Base-by-base conservation (phyloP, 2,113 vertebrate species). In the Pseudolaguvia tuberculata region DNA sequence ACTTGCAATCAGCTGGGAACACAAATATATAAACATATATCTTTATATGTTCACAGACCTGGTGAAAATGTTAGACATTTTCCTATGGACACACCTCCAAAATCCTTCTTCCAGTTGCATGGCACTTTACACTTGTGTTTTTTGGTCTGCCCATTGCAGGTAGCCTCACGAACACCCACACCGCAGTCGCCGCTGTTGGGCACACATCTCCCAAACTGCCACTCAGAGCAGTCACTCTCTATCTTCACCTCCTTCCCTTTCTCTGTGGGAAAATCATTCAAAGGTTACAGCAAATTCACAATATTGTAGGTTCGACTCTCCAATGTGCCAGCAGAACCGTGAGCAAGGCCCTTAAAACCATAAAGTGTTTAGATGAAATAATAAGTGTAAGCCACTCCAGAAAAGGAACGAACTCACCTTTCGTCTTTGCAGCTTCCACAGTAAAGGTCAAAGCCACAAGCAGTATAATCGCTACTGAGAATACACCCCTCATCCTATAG, bases 21-120 rank as follows among this genome's bases (percentile, higher is more conserved):
- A 9, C 20, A 45, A 50, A 66, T 9, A 4, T n/a, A 18, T n/a
- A n/a, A n/a, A n/a, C n/a, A n/a, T n/a, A n/a, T n/a, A n/a, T n/a
- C n/a, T n/a, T n/a, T n/a, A n/a, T 20, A 48, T 17, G 74, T 3
- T 52, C 10, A 21, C 18, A 35, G 4, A 27, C 42, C 12, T 2
- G 13, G 35, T 3, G 13, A 25, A 48, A 29, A 29, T 59, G 59
- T 50, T 4, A 42, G 27, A 50, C 51, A 23, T n/a, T 66, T 63
- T 35, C 31, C 5, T 55, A 25, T 5, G 51, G 9, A 20, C 91
- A 88, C 84, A 98, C 95, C 93, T 89, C 93, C 93, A 65, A 98
- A 95, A 78, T 94, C 92, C 86, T 95, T 98, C 88, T 97, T 98
- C 95, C 96, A 98, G 92, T 97, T 98, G 89, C 96, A 98, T 29